Evolutionary conservation across 2,888 invertebrate species (phyloP).

Genomic region (Epistrophella euchroma): DNA sequence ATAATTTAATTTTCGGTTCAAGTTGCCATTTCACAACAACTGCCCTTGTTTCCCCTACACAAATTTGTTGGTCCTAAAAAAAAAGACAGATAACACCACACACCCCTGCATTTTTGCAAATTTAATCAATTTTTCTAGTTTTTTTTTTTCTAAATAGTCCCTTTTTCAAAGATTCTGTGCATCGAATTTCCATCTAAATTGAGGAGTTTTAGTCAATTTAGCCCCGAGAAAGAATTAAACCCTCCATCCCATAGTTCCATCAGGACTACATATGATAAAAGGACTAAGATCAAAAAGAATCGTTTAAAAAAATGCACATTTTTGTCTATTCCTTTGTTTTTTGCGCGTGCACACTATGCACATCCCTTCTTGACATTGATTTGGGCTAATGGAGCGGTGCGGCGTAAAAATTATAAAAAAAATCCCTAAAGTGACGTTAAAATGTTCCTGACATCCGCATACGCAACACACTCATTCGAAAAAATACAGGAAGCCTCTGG

Average conservation of each 20-base stretch:
- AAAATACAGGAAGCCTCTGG: neutral
- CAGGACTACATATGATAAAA: neutral
- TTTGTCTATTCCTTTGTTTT: slow-evolving; percentile 41
- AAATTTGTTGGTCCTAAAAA: neutral
- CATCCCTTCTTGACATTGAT: slow-evolving; percentile 68
- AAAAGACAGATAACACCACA: neutral
- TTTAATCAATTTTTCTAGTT: slow-evolving; percentile 15
- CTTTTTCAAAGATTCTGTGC: slow-evolving; percentile 1
- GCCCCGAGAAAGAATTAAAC: slow-evolving; percentile 36
- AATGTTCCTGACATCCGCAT: slow-evolving; percentile 70
- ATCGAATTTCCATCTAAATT: slow-evolving; percentile 34
- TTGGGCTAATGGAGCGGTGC: slow-evolving; percentile 58
- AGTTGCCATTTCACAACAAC: neutral
- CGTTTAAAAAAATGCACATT: slow-evolving; percentile 45
- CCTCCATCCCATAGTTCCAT: neutral
- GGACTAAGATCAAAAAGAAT: slow-evolving; percentile 21
- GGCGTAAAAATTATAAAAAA: slow-evolving; percentile 43
- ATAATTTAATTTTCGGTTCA: neutral
- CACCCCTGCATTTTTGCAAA: slow-evolving; percentile 28
- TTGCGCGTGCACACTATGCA: slow-evolving; percentile 31
- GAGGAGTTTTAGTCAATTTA: slow-evolving; percentile 65
- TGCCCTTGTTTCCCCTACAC: neutral
- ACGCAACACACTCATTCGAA: slow-evolving; percentile 39
- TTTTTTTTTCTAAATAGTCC: slow-evolving; percentile 1
- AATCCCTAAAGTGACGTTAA: slow-evolving; percentile 60